These are phyloP conservation scores for Leistus spinibarbis DNA, from an alignment of 2,888 invertebrate genomes.

Conservation along the genomic window DNA sequence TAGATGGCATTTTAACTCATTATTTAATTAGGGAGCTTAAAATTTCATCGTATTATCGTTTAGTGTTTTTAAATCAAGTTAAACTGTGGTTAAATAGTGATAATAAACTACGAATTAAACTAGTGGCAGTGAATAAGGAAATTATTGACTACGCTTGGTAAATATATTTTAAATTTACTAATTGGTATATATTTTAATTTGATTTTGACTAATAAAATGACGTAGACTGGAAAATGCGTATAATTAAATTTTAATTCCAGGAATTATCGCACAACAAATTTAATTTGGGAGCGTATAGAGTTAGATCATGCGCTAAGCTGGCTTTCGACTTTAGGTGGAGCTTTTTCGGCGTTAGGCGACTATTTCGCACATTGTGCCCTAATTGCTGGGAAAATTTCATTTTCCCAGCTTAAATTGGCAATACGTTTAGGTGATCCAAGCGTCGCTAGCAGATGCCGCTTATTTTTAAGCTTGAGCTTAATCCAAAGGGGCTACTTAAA, in stretches of 20 bases:
- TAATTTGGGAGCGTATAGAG: constrained; percentile 71
- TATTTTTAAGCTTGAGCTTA: constrained; percentile 86
- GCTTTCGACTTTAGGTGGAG: constrained; percentile 95
- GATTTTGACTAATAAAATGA: neutral
- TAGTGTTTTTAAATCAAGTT: constrained; percentile 2
- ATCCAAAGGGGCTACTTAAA: constrained; percentile 80
- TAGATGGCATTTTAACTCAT: constrained; percentile 30
- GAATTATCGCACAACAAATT: constrained; percentile 59
- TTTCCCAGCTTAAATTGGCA: constrained; percentile 82
- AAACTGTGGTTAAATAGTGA: neutral
- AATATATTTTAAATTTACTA: neutral
- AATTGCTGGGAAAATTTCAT: constrained; percentile 86
- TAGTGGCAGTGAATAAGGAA: constrained; percentile 9
- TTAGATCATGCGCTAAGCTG: constrained; percentile 88
- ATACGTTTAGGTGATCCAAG: constrained; percentile 81
- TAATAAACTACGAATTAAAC: neutral
- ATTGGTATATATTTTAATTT: neutral
- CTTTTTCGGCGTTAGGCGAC: constrained; percentile 94
- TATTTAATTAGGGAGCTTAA: constrained; percentile 23
- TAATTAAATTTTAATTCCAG: constrained; percentile 54
- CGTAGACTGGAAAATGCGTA: too few species aligned
- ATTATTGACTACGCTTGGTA: constrained; percentile 30
- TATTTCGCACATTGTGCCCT: constrained; percentile 80
- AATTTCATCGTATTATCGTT: constrained; percentile 13
- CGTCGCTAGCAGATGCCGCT: constrained; percentile 78